phyloP scores from a whole-genome alignment of 2,888 invertebrate species.

The Cerastis leucographa region DNA sequence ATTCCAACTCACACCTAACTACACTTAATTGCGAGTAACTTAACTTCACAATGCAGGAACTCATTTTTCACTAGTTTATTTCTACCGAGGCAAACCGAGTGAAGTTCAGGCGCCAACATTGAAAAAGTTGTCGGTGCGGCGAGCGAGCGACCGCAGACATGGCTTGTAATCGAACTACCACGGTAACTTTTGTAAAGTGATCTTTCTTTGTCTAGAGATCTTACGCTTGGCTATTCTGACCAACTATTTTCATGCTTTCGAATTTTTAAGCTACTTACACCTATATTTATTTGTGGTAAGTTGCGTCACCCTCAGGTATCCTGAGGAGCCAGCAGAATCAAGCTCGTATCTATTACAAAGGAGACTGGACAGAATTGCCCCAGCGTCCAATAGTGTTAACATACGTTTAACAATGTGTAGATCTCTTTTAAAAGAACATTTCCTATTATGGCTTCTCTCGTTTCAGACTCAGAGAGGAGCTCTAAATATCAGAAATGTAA shows the following conservation, averaged over 20 bases:
- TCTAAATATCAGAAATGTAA: too few relatives aligned
- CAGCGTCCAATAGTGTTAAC: too few relatives aligned
- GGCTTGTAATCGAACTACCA: conserved; percentile 47
- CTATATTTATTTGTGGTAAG: conserved; percentile 1
- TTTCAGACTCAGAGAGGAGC: too few relatives aligned
- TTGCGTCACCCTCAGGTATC: neutral
- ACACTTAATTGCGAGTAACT: conserved; percentile 44
- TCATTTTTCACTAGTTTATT: conserved; percentile 48
- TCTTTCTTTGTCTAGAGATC: conserved; percentile 46
- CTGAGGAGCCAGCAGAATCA: neutral
- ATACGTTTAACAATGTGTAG: too few relatives aligned
- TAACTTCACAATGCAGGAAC: conserved; percentile 32
- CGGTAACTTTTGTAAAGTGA: conserved; percentile 46
- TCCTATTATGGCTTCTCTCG: too few relatives aligned
- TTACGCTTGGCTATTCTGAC: conserved; percentile 22
- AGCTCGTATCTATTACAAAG: neutral
- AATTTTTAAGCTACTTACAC: conserved; percentile 14
- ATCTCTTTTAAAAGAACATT: too few relatives aligned
- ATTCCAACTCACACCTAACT: conserved; percentile 25
- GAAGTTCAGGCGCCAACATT: conserved; percentile 50
- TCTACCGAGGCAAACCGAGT: conserved; percentile 29
- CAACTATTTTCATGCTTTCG: conserved; percentile 12
- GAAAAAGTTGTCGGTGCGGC: conserved; percentile 50
- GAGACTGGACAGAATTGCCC: too few relatives aligned
- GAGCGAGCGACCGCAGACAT: conserved; percentile 26